Evolutionary conservation across 1,140 invertebrate species (phyloP).

Genomic region (Drusus annulatus): DNA sequence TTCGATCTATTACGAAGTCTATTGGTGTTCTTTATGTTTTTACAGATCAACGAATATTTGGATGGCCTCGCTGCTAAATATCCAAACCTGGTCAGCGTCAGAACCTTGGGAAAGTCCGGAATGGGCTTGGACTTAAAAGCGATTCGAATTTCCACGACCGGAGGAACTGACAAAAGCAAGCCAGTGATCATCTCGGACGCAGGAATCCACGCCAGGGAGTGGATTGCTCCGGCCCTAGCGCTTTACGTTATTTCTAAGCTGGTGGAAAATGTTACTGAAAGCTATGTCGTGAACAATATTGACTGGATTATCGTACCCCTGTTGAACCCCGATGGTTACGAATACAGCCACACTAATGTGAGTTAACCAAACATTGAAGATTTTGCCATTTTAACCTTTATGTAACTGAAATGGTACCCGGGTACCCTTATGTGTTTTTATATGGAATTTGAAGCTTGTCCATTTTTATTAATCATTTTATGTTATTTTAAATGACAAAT

Average conservation of each 20-base stretch:
- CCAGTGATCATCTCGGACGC: constrained; percentile 73
- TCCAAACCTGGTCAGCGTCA: constrained; percentile 65
- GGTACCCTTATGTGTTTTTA: too few relatives aligned
- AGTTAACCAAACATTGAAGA: constrained; percentile 64
- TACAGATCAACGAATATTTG: constrained; percentile 71
- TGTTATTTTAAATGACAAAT: too few relatives aligned
- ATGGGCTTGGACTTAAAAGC: constrained; percentile 71
- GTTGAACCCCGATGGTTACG: constrained; percentile 80
- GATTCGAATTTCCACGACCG: constrained; percentile 70
- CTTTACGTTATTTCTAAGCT: constrained; percentile 77
- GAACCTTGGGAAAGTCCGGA: constrained; percentile 67
- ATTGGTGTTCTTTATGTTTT: too few relatives aligned
- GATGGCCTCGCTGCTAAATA: constrained; percentile 66
- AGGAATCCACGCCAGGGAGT: constrained; percentile 80
- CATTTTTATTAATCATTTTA: too few relatives aligned
- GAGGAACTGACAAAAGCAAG: constrained; percentile 80
- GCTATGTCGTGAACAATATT: constrained; percentile 72
- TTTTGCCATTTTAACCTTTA: too few relatives aligned
- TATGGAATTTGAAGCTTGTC: too few relatives aligned
- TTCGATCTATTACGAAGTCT: too few relatives aligned
- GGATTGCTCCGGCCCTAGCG: constrained; percentile 78
- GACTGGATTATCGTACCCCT: constrained; percentile 80
- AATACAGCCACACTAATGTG: constrained; percentile 74
- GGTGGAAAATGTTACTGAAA: constrained; percentile 70
- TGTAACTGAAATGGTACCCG: too few relatives aligned